Base-by-base conservation (phyloP, 2,113 vertebrate genomes). In the Pluvianellus socialis region DNA sequence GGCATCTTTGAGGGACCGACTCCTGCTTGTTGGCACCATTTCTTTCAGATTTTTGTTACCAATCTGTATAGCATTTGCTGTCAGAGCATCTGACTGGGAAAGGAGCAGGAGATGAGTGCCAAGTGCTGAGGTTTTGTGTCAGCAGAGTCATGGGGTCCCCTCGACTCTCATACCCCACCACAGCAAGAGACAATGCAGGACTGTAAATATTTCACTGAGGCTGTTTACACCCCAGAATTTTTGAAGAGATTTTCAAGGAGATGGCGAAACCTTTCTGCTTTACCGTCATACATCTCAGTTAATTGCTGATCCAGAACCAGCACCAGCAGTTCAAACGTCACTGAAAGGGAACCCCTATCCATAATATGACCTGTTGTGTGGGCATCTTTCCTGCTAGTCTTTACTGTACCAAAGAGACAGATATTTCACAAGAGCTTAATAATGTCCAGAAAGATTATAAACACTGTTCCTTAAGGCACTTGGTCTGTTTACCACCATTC, bases 81-180 rank as follows among this genome's bases (percentile, higher is more conserved):
- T 23, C 28, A 70, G 49, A 63, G 10, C 1, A 1, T 6, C 21
- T n/a, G 65, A 38, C 32, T 42, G 23, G 10, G 40, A 81, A 45
- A 82, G 47, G 35, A 79, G 73, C n/a, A 55, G 77, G n/a, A 90
- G 45, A 23, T 15, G 17, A 73, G n/a, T 7, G 23, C 27, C 19
- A 24, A 16, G 12, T 8, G 38, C 18, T 62, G 33, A 30, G 18
- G 18, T 1, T 1, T 5, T 52, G 45, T 14, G 49, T 49, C 56
- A 70, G n/a, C 33, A n/a, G 1, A 2, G 28, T 56, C 79, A 27
- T 9, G 24, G 42, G 3, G 16, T 70, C 22, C 33, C 30, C 75
- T 32, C 23, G 55, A 5, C 30, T 27, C 27, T 19, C 52, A 35
- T 2, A 21, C 10, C 40, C 24, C 22, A 49, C 27, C 0, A 0